phyloP scores from a whole-genome alignment of 2,113 vertebrate species.

The Probosciger aterrimus region DNA sequence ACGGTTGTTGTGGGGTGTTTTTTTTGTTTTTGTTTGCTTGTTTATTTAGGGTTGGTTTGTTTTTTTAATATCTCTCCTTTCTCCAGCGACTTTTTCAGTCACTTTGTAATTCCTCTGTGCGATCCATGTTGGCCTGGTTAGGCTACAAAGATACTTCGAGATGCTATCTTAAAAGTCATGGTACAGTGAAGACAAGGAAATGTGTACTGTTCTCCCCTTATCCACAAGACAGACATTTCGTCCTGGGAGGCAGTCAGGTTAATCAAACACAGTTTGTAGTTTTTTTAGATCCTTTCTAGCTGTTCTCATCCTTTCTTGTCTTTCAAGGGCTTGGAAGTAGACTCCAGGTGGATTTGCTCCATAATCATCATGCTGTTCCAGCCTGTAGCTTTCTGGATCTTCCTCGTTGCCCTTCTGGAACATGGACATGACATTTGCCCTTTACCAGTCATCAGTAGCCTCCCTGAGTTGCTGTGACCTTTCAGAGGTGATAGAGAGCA shows the following conservation, averaged over 20 bases:
- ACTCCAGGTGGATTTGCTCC: neutral
- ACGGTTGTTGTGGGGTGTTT: neutral
- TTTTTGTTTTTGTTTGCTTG: neutral
- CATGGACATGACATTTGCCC: accelerated
- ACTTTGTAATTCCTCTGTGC: neutral
- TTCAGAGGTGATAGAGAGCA: neutral
- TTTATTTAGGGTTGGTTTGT: neutral
- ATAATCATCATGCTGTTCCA: neutral
- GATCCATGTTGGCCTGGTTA: neutral
- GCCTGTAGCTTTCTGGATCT: neutral
- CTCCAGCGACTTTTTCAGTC: neutral
- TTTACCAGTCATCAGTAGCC: neutral
- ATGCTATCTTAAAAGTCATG: neutral
- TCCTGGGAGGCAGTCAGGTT: neutral
- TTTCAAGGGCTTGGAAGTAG: neutral
- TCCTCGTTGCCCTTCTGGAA: neutral
- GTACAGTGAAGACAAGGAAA: neutral
- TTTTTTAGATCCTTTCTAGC: neutral
- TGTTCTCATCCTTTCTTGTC: neutral
- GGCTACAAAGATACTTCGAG: neutral
- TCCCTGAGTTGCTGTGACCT: neutral
- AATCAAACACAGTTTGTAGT: neutral
- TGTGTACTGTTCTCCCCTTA: neutral
- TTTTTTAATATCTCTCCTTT: neutral
- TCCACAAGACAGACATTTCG: neutral